Base-by-base conservation (phyloP, 2,888 invertebrate species). In the Drosophila flavopinicola region DNA sequence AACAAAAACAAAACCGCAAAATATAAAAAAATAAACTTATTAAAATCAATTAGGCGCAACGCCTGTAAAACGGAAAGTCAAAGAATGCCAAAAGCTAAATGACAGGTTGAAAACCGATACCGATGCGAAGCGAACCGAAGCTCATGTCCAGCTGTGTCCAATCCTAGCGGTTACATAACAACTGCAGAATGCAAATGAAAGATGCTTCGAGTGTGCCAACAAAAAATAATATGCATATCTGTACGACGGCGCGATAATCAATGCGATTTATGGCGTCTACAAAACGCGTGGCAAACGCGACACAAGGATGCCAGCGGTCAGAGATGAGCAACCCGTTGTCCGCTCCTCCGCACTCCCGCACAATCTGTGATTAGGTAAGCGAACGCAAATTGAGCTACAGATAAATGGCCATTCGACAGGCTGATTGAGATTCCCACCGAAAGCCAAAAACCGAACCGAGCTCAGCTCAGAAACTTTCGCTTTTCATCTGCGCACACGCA, bases 381-480 rank as follows among this genome's bases (percentile, higher is more conserved):
- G 42, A 54, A 30, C 30, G 57, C 49, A 71, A 74, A 82, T 80
- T 86, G 82, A 86, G 53, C 82, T 49, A 70, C 59, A 75, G 80
- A 87, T 87, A 80, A 86, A 80, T 75, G 72, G 68, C 66, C 64
- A 65, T 57, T 73, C 47, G 67, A 60, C 54, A 63, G 67, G 35
- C 66, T 52, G 78, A 68, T 65, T 68, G 83, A 82, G 87, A 82
- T 85, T 82, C 85, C 87, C 87, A 80, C 64, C 67, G 47, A 15
- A 10, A 10, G 6, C 6, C 1, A 17, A 37, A 37, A 57, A 23
- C 10, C 29, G 11, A 56, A 38, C 75, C 51, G 39, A 35, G 15
- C 35, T 15, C 10, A 15, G 66, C 63, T 41, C 52, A 60, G 56
- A 66, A 74, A 80, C 80, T 80, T 80, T 80, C 80, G 80, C 87